Evolutionary conservation across 2,888 invertebrate species (phyloP).

Genomic region (Diarsia rubi): DNA sequence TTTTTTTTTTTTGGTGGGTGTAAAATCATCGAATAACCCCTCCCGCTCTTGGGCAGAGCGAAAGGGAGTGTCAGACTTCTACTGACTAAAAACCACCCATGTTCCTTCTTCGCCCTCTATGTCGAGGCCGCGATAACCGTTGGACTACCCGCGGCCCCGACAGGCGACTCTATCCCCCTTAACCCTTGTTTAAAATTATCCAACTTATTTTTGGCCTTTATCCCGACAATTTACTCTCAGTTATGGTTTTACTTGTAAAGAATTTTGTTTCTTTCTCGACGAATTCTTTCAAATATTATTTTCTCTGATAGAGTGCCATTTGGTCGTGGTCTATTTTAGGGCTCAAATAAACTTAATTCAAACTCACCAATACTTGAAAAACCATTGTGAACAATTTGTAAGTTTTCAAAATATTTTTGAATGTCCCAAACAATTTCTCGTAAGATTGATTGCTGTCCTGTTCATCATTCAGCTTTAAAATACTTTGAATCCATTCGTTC

Average conservation of each 20-base stretch:
- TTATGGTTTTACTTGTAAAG: neutral
- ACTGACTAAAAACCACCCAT: too few relatives aligned
- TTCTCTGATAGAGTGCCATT: neutral
- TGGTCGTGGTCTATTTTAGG: neutral
- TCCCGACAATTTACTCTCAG: neutral
- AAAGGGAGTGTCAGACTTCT: too few relatives aligned
- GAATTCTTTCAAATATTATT: neutral
- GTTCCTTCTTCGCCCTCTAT: too few relatives aligned
- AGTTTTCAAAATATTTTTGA: neutral
- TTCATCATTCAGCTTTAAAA: neutral
- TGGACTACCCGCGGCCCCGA: too few relatives aligned
- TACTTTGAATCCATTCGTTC: neutral
- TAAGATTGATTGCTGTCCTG: neutral
- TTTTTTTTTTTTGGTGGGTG: too few relatives aligned
- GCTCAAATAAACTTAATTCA: neutral
- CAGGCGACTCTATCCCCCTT: too few relatives aligned
- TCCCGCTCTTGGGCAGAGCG: too few relatives aligned
- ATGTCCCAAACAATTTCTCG: neutral
- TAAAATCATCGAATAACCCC: too few relatives aligned
- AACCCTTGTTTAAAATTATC: too few relatives aligned
- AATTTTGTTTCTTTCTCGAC: neutral
- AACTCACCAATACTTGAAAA: conserved; percentile 2
- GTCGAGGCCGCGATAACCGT: too few relatives aligned
- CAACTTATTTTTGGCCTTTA: neutral
- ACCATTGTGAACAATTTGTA: neutral